phyloP scores from a whole-genome alignment of 1,140 invertebrate species.

The Polypedilum vanderplanki region DNA sequence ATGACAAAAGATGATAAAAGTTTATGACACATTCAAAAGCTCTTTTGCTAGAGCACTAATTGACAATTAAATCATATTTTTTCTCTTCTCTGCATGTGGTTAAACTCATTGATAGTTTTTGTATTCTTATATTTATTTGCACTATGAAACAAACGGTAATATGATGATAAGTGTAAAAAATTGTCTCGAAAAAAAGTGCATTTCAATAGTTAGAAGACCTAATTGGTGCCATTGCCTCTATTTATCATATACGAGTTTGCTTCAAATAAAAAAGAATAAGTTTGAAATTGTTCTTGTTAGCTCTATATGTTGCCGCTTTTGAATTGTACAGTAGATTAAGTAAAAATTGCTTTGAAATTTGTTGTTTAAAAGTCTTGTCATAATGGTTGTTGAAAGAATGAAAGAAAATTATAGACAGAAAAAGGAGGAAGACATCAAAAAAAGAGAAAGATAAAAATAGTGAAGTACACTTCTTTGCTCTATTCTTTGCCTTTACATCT shows the following conservation, averaged over 20 bases:
- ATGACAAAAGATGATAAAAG: neutral
- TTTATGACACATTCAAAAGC: neutral
- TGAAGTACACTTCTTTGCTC: neutral
- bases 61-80: neutral
- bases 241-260: neutral
- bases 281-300: too few species aligned
- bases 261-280: neutral
- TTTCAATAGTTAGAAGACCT: neutral
- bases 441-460: neutral
- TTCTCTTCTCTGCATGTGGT: neutral
- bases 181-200: neutral
- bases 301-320: too few species aligned
- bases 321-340: too few species aligned
- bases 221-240: neutral
- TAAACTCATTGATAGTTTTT: constrained; percentile 4
- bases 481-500: neutral
- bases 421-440: neutral
- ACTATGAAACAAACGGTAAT: too few species aligned
- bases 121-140: neutral
- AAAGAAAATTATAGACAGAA: constrained; percentile 20
- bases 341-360: too few species aligned
- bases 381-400: neutral
- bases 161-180: too few species aligned
- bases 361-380: neutral
- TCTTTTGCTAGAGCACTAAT: neutral